Evolutionary conservation across 2,797 vertebrate species (phyloP).

Genomic region (Phalanger gymnotis): DNA sequence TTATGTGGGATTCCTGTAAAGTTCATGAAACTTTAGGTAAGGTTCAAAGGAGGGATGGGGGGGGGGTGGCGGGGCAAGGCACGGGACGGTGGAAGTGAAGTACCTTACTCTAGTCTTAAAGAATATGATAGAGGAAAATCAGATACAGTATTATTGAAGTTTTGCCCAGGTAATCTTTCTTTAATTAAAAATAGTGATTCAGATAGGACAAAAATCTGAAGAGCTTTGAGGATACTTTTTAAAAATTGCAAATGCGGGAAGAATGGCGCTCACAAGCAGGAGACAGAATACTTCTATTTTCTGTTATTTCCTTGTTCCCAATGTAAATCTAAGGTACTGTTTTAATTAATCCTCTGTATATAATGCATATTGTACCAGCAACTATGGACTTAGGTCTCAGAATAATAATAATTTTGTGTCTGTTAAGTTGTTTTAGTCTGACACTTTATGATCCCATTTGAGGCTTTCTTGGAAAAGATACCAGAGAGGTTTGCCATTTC

Average conservation of each 20-base stretch:
- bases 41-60: not conserved
- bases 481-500: not conserved
- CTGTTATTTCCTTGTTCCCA: not conserved
- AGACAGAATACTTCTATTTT: not conserved
- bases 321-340: not conserved
- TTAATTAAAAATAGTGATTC: not conserved
- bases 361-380: slow-evolving; percentile 36
- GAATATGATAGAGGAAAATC: not conserved
- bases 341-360: slow-evolving; percentile 25
- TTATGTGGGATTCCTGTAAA: not conserved
- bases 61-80: no score
- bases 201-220: not conserved
- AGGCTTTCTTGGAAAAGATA: not conserved
- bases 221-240: not conserved
- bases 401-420: not conserved
- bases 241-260: not conserved
- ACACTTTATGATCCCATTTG: not conserved
- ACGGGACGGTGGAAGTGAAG: not conserved
- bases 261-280: not conserved
- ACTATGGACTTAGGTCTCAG: slow-evolving; percentile 19
- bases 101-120: not conserved
- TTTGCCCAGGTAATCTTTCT: not conserved
- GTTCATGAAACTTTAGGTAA: not conserved
- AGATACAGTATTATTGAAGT: not conserved
- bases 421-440: not conserved